Conservation (phyloP, 2,797 vertebrate genomes). For the Glossophaga mutica region DNA sequence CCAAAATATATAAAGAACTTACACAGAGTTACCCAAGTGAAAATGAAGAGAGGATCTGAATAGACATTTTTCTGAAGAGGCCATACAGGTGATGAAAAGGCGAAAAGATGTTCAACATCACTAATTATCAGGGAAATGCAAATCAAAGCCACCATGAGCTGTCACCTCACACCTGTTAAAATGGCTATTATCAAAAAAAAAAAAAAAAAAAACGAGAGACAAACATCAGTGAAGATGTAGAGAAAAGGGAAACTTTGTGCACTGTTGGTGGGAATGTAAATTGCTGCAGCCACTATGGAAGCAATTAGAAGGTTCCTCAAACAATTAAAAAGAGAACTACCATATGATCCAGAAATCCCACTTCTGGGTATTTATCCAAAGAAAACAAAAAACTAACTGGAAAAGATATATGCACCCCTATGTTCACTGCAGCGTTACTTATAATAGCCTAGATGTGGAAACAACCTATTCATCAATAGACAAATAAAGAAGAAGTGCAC, state of each 20-base stretch:
- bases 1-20: not conserved
- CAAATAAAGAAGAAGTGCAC: not conserved
- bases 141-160: not conserved
- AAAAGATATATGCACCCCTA: not conserved
- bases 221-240: not conserved
- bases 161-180: not conserved
- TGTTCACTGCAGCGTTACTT: not conserved
- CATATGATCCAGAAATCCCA: not conserved
- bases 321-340: not conserved
- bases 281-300: not conserved
- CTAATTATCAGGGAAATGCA: no score
- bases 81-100: not conserved
- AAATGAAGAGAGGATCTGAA: not conserved
- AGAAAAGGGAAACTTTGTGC: not conserved
- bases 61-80: not conserved
- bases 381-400: not conserved
- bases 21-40: not conserved
- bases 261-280: not conserved
- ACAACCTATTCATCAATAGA: not conserved
- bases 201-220: not conserved
- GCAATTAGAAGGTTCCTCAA: not conserved
- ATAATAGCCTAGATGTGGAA: not conserved
- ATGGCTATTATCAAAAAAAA: not conserved
- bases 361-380: not conserved
- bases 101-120: not conserved